Conservation (phyloP, 92 coral and sea anemone genomes). For the Bergia sp. region DNA sequence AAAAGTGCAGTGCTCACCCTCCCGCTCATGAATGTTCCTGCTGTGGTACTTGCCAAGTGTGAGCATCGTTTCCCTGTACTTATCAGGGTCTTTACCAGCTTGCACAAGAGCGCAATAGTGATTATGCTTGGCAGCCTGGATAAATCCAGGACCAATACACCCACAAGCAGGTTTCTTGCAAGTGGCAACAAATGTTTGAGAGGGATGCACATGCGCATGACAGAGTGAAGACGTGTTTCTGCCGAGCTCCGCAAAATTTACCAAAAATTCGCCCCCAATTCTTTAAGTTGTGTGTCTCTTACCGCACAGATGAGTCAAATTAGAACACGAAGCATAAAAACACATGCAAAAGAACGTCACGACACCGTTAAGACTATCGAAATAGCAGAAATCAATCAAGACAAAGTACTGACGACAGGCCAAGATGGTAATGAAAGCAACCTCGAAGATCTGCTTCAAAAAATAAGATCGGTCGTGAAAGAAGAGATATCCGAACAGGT, state of each 20-base stretch:
- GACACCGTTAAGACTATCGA: not conserved
- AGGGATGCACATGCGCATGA: no score
- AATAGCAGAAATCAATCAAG: not conserved
- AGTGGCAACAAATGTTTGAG: conserved; percentile 46
- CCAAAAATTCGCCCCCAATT: no score
- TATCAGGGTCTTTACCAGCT: conserved; percentile 49
- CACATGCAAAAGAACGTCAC: not conserved
- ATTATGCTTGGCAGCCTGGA: conserved; percentile 58
- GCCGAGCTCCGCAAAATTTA: no score
- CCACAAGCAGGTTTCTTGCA: conserved; percentile 58
- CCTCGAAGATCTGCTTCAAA: not conserved
- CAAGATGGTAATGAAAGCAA: not conserved
- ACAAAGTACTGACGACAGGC: not conserved
- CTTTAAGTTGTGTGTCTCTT: no score
- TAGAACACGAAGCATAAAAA: not conserved
- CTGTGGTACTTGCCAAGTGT: conserved; percentile 64
- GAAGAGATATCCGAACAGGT: not conserved
- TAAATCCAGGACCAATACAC: conserved; percentile 57
- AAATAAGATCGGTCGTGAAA: not conserved
- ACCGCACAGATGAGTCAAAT: not conserved
- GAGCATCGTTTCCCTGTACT: conserved; percentile 54
- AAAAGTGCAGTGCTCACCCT: conserved; percentile 30
- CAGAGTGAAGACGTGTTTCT: no score
- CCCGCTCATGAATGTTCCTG: conserved; percentile 67
- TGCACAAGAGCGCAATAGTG: conserved; percentile 61